These are phyloP conservation scores for Mycteria americana DNA, from an alignment of 2,797 vertebrate species.

Conservation along the genomic window DNA sequence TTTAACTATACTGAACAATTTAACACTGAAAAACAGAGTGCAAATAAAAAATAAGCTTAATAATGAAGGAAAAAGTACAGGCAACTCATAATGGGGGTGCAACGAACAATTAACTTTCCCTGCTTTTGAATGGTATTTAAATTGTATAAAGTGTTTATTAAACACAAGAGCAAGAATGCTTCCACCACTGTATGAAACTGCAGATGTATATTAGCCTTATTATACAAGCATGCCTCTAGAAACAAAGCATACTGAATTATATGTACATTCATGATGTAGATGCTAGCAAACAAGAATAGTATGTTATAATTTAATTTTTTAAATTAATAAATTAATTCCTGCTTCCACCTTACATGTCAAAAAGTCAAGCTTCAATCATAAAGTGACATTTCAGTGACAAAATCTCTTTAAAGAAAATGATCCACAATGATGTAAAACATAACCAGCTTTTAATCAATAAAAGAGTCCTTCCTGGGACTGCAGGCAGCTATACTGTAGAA, in stretches of 20 bases:
- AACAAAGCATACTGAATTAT: not conserved
- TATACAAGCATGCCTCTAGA: not conserved
- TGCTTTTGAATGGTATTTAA: conserved; percentile 47
- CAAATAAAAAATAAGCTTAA: conserved; percentile 34
- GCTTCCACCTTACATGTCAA: not conserved
- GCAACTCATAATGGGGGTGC: conserved; percentile 63
- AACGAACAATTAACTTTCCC: conserved; percentile 76
- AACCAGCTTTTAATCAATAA: not conserved
- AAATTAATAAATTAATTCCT: not conserved
- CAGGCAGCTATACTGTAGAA: not conserved
- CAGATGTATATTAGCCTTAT: not conserved
- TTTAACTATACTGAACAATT: conserved; percentile 47
- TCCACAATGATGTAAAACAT: not conserved
- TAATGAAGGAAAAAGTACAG: conserved; percentile 42
- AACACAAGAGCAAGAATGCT: not conserved
- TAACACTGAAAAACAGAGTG: conserved; percentile 13
- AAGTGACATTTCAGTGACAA: not conserved
- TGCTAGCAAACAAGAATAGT: not conserved
- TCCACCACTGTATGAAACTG: not conserved
- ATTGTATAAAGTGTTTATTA: not conserved
- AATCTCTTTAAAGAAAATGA: not conserved
- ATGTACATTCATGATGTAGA: not conserved
- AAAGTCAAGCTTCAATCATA: not conserved
- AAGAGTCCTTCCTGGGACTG: not conserved
- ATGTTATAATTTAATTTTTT: not conserved